A percentile compares a stretch with the other conserved stretches of the same genome.
These are phyloP conservation scores for Columbina picui DNA, from an alignment of 2,113 vertebrate species.

Conservation along the genomic window DNA sequence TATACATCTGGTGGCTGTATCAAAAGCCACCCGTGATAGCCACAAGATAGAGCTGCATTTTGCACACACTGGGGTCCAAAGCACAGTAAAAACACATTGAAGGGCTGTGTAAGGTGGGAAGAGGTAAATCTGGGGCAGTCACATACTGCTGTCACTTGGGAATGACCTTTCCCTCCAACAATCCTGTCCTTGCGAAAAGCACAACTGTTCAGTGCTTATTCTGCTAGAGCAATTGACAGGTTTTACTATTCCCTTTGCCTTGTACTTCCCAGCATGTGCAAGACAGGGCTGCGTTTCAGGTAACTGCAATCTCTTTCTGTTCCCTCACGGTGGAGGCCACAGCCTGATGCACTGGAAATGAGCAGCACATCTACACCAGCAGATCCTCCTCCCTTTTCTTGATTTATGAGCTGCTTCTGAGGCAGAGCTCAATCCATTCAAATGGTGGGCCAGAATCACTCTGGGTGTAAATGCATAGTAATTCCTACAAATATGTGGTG, in stretches of 20 bases:
- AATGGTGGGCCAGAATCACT: neutral
- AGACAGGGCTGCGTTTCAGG: fast-evolving
- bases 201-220: neutral
- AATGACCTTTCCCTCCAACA: neutral
- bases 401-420: neutral
- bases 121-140: neutral
- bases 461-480: neutral
- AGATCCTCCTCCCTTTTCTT: neutral
- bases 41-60: neutral
- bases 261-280: neutral
- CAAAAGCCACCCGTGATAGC: neutral
- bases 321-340: neutral
- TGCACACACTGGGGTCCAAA: neutral
- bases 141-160: neutral
- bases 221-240: neutral
- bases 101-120: neutral
- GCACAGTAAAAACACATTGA: fast-evolving
- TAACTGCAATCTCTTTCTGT: neutral
- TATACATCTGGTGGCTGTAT: neutral
- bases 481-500: neutral
- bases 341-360: neutral
- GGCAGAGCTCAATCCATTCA: neutral
- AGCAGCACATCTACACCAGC: neutral
- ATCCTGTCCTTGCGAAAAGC: neutral
- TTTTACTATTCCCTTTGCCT: neutral